A percentile compares a stretch with the other conserved stretches of the same genome.
Evolutionary conservation across 2,113 vertebrate genomes (phyloP).

Genomic region (Andinoacara biseriatus): DNA sequence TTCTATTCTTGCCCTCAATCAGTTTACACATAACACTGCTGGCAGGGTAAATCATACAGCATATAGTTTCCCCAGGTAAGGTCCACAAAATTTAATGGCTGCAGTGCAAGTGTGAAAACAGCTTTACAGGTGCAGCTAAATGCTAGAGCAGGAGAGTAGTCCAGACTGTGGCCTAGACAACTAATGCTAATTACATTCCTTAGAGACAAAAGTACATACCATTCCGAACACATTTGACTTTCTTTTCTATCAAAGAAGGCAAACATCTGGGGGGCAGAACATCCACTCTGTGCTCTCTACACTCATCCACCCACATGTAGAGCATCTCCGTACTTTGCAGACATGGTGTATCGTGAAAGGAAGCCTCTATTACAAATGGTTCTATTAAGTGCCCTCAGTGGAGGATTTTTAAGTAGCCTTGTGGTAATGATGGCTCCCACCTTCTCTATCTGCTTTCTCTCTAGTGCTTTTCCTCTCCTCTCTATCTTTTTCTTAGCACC

Average conservation of each 20-base stretch:
- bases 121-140: neutral
- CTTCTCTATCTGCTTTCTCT: conserved; percentile 50
- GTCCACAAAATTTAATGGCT: accelerated
- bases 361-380: conserved; percentile 75
- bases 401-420: conserved; percentile 74
- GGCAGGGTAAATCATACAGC: neutral
- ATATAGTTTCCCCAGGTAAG: neutral
- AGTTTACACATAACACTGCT: neutral
- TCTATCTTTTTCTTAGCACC: conserved; percentile 37
- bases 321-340: conserved; percentile 57
- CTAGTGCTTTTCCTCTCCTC: conserved; percentile 6
- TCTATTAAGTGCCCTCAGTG: conserved; percentile 77
- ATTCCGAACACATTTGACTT: conserved; percentile 31
- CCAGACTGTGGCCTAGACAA: neutral
- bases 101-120: neutral
- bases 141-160: neutral
- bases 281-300: conserved; percentile 39
- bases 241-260: conserved; percentile 43
- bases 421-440: conserved; percentile 70
- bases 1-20: neutral
- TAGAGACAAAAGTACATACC: conserved; percentile 4
- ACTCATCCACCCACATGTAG: conserved; percentile 58
- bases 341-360: conserved; percentile 50
- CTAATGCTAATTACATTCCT: conserved; percentile 22
- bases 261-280: conserved; percentile 55